Base-by-base conservation (phyloP, 1,140 invertebrate genomes). In the Mya arenaria region DNA sequence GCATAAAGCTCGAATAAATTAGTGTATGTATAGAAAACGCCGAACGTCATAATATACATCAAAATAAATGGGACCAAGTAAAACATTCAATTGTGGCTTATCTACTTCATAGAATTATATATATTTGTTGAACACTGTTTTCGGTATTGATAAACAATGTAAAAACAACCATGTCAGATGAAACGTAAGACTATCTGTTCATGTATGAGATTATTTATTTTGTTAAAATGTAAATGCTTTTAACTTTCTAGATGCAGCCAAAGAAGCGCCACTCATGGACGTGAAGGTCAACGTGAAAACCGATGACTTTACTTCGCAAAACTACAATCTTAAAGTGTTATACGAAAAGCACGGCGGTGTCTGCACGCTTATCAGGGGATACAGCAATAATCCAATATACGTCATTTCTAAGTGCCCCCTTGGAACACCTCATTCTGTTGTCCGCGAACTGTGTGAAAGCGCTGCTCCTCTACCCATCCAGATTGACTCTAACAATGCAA, bases 301-400 rank as follows among this genome's bases (percentile, higher is more conserved):
- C 1, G 44, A 28, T 4, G 23, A 39, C 25, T 13, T 15, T 19
- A 23, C 30, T 1, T 23, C 17, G 17, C 52, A 52, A 17, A 37
- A 55, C 4, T 63, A 48, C 23, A 41, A 65, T n/a, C 30, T 82
- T 19, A 17, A 56, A 23, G 55, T 28, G 0, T 37, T 82, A 36
- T 82, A 82, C 32, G 60, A 82, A 58, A 82, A 82, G 30, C 62
- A 58, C 13, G 79, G 79, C 15, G 79, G 66, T 3, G 55, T 73
- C 0, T 82, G 79, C n/a, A 73, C 69, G 19, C 58, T 73, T 0
- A 65, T 82, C 13, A 34, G n/a, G 13, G 79, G 79, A 32, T 82
- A 82, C 41, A 74, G 60, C n/a, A 25, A 28, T 5, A 56, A 15
- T 23, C 79, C 79, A 6, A 82, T 82, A 5, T 73, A 73, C 60